Evolutionary conservation across 2,888 invertebrate genomes (phyloP).

Genomic region (Agrochola lota): DNA sequence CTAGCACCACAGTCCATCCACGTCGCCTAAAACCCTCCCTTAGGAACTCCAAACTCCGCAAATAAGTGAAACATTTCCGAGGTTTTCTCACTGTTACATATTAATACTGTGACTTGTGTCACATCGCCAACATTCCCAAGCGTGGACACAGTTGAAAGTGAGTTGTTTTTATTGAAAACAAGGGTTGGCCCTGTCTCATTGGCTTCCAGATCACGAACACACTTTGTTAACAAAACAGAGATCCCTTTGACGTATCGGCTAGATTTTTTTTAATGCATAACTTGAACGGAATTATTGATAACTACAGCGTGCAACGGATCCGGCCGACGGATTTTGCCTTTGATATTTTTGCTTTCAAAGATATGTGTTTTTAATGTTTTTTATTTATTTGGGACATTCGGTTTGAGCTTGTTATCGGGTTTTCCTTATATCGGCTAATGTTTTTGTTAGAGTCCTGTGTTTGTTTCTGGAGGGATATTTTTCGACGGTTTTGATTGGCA

Average conservation of each 20-base stretch:
- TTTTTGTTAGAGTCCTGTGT: conserved; percentile 35
- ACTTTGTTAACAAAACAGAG: conserved; percentile 89
- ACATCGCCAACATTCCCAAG: conserved; percentile 71
- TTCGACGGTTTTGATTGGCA: conserved; percentile 16
- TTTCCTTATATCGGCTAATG: conserved; percentile 46
- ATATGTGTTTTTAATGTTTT: conserved; percentile 61
- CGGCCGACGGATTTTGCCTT: conserved; percentile 77
- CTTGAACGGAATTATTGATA: conserved; percentile 87
- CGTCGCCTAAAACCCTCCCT: conserved; percentile 49
- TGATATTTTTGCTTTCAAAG: conserved; percentile 72
- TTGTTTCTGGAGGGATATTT: conserved; percentile 31
- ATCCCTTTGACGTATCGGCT: conserved; percentile 84
- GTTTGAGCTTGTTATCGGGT: conserved; percentile 34
- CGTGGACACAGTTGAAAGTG: conserved; percentile 82
- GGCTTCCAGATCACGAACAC: conserved; percentile 85
- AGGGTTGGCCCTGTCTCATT: conserved; percentile 85
- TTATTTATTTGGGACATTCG: conserved; percentile 42
- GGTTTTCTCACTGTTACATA: conserved; percentile 58
- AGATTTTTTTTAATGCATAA: conserved; percentile 89
- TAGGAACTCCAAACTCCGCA: conserved; percentile 46
- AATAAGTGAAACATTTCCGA: conserved; percentile 57
- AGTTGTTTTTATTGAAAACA: conserved; percentile 88
- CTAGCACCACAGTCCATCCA: conserved; percentile 21
- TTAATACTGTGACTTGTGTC: conserved; percentile 50
- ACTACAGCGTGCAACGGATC: conserved; percentile 75